These are phyloP conservation scores for Perodicticus potto DNA, from an alignment of 2,797 vertebrate species.

Conservation along the genomic window DNA sequence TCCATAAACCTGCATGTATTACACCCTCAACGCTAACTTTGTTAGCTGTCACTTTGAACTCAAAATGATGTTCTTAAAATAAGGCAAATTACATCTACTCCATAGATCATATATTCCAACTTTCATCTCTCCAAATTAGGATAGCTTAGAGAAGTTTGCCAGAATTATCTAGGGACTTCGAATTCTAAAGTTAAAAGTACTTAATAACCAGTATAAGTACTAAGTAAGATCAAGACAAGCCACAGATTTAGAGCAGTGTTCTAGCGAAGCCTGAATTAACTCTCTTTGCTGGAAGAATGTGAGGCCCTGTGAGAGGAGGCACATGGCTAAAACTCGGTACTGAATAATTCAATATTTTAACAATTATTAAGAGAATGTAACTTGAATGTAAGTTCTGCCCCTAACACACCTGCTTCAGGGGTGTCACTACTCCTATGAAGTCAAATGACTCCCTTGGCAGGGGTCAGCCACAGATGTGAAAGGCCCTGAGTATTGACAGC, in stretches of 20 bases:
- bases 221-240: not conserved
- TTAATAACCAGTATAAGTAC: not conserved
- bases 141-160: not conserved
- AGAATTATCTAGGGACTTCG: not conserved
- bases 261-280: not conserved
- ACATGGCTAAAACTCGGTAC: not conserved
- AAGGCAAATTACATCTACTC: not conserved
- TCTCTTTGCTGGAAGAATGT: not conserved
- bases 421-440: not conserved
- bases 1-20: not conserved
- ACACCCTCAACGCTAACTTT: not conserved
- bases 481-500: not conserved
- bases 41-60: not conserved
- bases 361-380: not conserved
- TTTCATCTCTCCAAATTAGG: not conserved
- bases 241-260: not conserved
- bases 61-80: not conserved
- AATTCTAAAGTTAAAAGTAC: not conserved
- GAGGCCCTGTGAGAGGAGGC: not conserved
- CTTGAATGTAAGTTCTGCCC: not conserved
- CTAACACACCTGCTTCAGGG: not conserved
- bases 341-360: not conserved
- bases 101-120: not conserved
- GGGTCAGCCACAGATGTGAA: not conserved
- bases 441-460: not conserved